phyloP scores from a whole-genome alignment of 2,888 invertebrate genomes.

The Orthonychiurus folsomi region DNA sequence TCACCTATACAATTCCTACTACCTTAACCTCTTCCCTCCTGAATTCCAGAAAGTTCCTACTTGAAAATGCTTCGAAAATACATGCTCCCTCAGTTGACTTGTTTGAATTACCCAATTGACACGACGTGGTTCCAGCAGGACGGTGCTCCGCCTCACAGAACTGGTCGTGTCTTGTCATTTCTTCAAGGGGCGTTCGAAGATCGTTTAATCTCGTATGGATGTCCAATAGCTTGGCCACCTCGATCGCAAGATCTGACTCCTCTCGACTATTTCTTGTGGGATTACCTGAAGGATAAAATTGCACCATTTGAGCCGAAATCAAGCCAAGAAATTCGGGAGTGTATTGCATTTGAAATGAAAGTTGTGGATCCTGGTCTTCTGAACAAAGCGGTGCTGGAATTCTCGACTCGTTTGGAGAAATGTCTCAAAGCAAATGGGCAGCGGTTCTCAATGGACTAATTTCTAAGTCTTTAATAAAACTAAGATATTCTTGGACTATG shows the following conservation, averaged over 20 bases:
- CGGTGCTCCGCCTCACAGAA: conserved; percentile 33
- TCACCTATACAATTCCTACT: not conserved
- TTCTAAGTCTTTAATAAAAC: too few relatives aligned
- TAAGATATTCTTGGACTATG: too few relatives aligned
- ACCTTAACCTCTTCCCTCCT: not conserved
- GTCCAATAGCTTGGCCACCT: conserved; percentile 30
- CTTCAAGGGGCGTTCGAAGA: conserved; percentile 26
- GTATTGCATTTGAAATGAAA: conserved; percentile 23
- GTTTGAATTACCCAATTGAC: conserved; percentile 11
- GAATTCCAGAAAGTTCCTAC: conserved; percentile 30
- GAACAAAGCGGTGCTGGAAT: not conserved
- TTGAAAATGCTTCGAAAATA: conserved; percentile 32
- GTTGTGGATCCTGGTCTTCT: conserved; percentile 7
- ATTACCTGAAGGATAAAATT: conserved; percentile 32
- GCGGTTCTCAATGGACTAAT: too few relatives aligned
- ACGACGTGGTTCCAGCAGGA: conserved; percentile 26
- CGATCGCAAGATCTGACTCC: conserved; percentile 39
- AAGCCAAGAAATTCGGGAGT: conserved; percentile 22
- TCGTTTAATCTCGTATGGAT: conserved; percentile 29
- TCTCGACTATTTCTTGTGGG: conserved; percentile 40
- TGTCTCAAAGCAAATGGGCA: conserved; percentile 4
- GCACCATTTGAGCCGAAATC: conserved; percentile 21
- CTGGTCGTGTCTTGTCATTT: conserved; percentile 20
- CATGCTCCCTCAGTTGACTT: conserved; percentile 28
- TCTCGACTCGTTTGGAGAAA: not conserved